Evolutionary conservation across 2,113 vertebrate genomes (phyloP).

Genomic region (Pseudorhombus dupliciocellatus): DNA sequence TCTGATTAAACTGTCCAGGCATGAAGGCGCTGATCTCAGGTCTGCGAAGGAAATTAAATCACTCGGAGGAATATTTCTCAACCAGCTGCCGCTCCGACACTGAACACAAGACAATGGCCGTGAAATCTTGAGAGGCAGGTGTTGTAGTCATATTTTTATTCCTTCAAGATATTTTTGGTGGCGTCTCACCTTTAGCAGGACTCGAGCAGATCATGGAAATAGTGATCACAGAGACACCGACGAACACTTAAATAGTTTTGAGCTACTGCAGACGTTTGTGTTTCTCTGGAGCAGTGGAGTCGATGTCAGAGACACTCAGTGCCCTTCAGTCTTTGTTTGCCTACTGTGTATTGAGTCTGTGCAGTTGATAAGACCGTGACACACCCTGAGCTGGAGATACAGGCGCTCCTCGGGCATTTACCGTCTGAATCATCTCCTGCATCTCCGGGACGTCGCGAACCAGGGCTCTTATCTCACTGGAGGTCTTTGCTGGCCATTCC

Average conservation of each 20-base stretch:
- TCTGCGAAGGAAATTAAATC: constrained; percentile 33
- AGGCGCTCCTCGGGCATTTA: constrained; percentile 27
- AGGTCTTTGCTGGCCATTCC: constrained; percentile 25
- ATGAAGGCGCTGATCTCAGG: constrained; percentile 41
- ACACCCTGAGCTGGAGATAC: constrained; percentile 25
- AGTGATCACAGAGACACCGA: background rate
- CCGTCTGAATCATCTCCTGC: constrained; percentile 22
- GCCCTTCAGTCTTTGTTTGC: constrained; percentile 15
- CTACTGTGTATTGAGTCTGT: background rate
- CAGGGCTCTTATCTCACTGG: constrained; percentile 46
- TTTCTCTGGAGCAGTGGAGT: no score
- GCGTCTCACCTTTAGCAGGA: background rate
- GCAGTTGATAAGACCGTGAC: constrained; percentile 26
- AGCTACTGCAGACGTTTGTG: background rate
- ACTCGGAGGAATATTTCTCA: constrained; percentile 8
- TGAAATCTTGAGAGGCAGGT: background rate
- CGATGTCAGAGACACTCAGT: no score
- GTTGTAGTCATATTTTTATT: background rate
- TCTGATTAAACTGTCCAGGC: constrained; percentile 45
- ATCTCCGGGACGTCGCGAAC: constrained; percentile 6
- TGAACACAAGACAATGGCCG: background rate
- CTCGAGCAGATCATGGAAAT: background rate
- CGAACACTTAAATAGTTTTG: constrained; percentile 1
- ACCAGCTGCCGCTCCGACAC: background rate
- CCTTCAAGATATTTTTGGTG: background rate